phyloP scores from a whole-genome alignment of 2,888 invertebrate species.

The Tetranychus truncatus region DNA sequence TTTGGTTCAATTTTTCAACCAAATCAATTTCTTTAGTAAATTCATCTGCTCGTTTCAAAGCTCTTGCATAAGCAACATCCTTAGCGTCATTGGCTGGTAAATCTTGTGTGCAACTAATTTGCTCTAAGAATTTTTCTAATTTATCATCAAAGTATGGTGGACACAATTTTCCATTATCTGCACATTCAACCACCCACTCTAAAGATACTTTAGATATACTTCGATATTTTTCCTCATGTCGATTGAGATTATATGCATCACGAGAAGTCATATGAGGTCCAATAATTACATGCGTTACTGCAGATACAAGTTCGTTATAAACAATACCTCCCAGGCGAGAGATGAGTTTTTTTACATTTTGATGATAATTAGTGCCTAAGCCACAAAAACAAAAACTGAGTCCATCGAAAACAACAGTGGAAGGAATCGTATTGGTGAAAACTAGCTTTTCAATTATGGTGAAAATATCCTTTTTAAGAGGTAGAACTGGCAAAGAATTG shows the following conservation, averaged over 20 bases:
- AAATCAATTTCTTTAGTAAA: no score
- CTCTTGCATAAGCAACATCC: background rate
- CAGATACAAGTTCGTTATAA: background rate
- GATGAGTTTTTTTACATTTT: background rate
- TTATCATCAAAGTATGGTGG: background rate
- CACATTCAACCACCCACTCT: background rate
- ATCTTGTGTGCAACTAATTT: background rate
- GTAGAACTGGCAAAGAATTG: no score
- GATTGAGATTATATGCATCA: background rate
- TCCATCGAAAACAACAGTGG: background rate
- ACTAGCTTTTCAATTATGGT: background rate
- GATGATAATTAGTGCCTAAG: background rate
- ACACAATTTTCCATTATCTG: background rate
- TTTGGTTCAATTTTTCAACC: no score
- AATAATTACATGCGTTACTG: background rate
- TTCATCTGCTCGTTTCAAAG: background rate
- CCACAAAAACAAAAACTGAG: background rate
- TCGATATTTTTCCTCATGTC: background rate
- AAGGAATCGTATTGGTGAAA: background rate
- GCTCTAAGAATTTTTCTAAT: background rate
- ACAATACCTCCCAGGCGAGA: background rate
- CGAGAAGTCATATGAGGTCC: background rate
- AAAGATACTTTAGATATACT: background rate
- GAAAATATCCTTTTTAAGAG: background rate
- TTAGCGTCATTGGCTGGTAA: background rate